These are phyloP conservation scores for Schizopygopsis malacanthus DNA, from an alignment of 2,797 vertebrate species.

Conservation along the genomic window DNA sequence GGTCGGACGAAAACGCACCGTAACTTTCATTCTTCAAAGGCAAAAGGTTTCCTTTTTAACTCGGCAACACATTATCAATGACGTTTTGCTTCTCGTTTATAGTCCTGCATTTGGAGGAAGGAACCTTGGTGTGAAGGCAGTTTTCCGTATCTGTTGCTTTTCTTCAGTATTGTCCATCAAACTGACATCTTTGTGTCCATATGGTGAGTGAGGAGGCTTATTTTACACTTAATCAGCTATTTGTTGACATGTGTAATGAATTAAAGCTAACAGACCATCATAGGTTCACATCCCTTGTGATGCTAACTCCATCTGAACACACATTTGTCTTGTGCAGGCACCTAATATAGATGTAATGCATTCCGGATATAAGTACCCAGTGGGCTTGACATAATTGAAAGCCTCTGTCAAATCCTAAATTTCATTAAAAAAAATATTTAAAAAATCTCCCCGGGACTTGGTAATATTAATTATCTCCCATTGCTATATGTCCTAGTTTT, in stretches of 20 bases:
- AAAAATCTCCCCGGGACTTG: conserved; percentile 74
- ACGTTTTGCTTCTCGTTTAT: not conserved
- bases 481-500: conserved; percentile 87
- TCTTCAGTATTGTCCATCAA: conserved; percentile 28
- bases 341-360: conserved; percentile 83
- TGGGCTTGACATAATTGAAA: conserved; percentile 84
- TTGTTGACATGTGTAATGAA: conserved; percentile 31
- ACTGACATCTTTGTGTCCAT: conserved; percentile 16
- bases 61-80: not conserved
- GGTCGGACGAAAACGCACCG: not conserved
- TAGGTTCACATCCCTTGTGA: conserved; percentile 35
- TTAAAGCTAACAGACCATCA: conserved; percentile 43
- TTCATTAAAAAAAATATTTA: conserved; percentile 66
- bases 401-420: conserved; percentile 81
- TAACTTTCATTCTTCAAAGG: not conserved
- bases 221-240: conserved; percentile 22
- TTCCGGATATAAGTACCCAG: conserved; percentile 75
- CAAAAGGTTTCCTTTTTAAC: not conserved
- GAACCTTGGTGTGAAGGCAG: not conserved
- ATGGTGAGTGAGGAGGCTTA: conserved; percentile 9
- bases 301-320: conserved; percentile 69
- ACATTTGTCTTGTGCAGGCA: conserved; percentile 73
- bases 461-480: conserved; percentile 86
- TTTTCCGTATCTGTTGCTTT: not conserved
- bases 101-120: not conserved